Conservation (phyloP, 92 coral and sea anemone genomes). For the Epizoanthus fatuus region DNA sequence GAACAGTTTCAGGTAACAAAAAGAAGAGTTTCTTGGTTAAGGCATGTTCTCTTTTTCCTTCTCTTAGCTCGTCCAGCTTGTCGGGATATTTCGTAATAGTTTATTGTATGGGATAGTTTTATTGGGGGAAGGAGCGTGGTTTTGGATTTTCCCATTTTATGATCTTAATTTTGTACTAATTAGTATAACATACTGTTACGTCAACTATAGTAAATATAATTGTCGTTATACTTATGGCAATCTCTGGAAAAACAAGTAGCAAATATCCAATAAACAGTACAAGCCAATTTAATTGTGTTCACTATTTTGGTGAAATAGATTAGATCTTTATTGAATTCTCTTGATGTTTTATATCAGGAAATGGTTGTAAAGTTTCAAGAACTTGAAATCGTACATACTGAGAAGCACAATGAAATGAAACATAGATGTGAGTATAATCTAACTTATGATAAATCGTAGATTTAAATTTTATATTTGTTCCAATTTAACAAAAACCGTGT, state of each 20-base stretch:
- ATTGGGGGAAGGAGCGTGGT: too few relatives aligned
- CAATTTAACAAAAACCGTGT: neutral
- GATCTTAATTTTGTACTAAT: neutral
- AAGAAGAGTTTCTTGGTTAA: too few relatives aligned
- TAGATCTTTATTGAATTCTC: too few relatives aligned
- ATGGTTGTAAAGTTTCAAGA: slow-evolving; percentile 94
- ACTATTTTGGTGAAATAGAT: too few relatives aligned
- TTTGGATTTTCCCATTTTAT: neutral
- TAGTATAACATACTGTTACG: neutral
- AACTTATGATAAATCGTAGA: neutral
- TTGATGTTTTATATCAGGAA: slow-evolving; percentile 69
- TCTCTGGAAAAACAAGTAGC: too few relatives aligned
- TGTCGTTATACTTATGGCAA: neutral
- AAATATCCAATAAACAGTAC: too few relatives aligned
- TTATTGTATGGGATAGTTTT: too few relatives aligned
- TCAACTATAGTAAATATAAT: neutral
- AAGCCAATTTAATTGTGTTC: too few relatives aligned
- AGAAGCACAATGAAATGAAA: slow-evolving; percentile 84
- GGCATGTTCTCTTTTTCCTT: too few relatives aligned
- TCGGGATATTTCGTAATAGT: too few relatives aligned
- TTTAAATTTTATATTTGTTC: neutral
- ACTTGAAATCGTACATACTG: slow-evolving; percentile 89
- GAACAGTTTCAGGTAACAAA: slow-evolving; percentile 90
- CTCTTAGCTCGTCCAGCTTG: too few relatives aligned
- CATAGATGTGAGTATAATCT: slow-evolving; percentile 71